phyloP scores from a whole-genome alignment of 2,113 vertebrate genomes.

The Nestor notabilis region DNA sequence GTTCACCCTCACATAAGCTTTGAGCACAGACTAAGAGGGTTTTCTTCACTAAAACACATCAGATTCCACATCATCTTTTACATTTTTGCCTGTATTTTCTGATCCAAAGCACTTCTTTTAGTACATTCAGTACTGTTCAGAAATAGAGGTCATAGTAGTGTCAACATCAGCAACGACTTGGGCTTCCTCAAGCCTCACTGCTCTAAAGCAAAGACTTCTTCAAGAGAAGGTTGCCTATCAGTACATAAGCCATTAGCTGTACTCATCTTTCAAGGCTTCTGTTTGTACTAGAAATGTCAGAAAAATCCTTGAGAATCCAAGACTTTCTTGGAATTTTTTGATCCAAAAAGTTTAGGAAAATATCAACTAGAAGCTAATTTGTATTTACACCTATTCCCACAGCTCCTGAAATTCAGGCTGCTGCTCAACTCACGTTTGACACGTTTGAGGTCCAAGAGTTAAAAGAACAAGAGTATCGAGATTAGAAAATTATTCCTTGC shows the following conservation, averaged over 20 bases:
- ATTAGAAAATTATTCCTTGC: not conserved
- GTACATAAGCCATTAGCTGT: not conserved
- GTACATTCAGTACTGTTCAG: too few relatives aligned
- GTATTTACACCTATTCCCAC: not conserved
- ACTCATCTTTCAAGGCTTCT: not conserved
- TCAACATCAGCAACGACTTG: not conserved
- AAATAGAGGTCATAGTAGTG: not conserved
- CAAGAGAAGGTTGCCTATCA: not conserved
- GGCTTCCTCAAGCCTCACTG: not conserved
- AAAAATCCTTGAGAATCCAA: not conserved
- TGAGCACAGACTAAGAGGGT: not conserved
- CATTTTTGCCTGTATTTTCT: not conserved
- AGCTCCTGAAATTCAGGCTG: not conserved
- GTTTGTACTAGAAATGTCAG: not conserved
- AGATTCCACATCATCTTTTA: not conserved
- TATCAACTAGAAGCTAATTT: not conserved
- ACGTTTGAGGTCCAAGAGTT: not conserved
- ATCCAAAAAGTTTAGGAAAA: not conserved
- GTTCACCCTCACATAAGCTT: not conserved
- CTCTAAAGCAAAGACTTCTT: not conserved
- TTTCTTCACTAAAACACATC: not conserved
- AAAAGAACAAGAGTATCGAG: not conserved
- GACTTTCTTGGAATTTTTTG: not conserved
- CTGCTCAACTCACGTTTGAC: not conserved
- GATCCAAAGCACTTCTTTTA: not conserved